Evolutionary conservation across 2,113 vertebrate species (phyloP).

Genomic region (Anarrhichthys ocellatus): DNA sequence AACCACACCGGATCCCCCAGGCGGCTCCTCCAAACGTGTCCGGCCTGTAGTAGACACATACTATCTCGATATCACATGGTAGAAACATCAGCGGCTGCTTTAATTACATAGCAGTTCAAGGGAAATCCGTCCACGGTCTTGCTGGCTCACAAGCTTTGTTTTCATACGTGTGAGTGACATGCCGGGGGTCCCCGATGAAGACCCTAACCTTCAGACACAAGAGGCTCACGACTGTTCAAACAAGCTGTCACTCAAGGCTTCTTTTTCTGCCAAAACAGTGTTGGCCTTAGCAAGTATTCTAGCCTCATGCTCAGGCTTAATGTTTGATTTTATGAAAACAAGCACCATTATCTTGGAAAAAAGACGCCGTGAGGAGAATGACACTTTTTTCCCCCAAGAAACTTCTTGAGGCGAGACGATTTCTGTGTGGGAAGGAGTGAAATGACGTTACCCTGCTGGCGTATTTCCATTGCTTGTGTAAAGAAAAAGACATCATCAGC

Average conservation of each 20-base stretch:
- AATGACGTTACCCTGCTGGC: conserved; percentile 16
- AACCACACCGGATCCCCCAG: conserved; percentile 44
- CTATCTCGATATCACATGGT: conserved; percentile 52
- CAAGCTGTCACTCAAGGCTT: conserved; percentile 52
- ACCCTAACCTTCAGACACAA: conserved; percentile 29
- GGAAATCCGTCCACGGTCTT: conserved; percentile 44
- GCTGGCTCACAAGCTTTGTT: conserved; percentile 48
- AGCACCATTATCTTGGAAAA: conserved; percentile 4
- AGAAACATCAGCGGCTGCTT: conserved; percentile 65
- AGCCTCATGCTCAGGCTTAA: background rate
- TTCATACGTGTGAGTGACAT: conserved; percentile 57
- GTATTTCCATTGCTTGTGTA: conserved; percentile 30
- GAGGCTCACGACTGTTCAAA: conserved; percentile 46
- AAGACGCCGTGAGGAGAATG: background rate
- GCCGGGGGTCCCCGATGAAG: conserved; percentile 35
- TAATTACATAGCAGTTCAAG: conserved; percentile 71
- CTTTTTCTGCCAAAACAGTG: background rate
- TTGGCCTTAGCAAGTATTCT: background rate
- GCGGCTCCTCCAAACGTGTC: conserved; percentile 35
- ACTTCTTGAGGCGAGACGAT: background rate
- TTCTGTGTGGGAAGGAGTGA: conserved; percentile 9
- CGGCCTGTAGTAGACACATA: conserved; percentile 25
- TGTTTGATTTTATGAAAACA: conserved; percentile 32
- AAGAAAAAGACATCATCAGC: conserved; percentile 49
- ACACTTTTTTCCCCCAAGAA: background rate